These are phyloP conservation scores for Sminthurinus aureus DNA, from an alignment of 2,888 invertebrate genomes.

Conservation along the genomic window DNA sequence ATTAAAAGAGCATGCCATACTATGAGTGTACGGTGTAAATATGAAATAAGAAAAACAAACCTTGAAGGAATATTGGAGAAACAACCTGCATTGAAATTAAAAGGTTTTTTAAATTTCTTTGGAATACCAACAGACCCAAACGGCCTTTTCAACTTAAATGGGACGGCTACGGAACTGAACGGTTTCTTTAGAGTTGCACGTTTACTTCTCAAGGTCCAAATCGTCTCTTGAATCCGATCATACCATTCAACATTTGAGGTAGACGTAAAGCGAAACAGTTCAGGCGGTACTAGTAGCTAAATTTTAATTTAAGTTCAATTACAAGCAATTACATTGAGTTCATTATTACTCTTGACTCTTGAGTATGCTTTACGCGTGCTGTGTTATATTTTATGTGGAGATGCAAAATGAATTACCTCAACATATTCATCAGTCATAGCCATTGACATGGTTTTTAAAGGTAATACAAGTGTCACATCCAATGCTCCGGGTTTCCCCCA, in stretches of 20 bases:
- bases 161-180: constrained; percentile 32
- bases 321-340: neutral
- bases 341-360: too few relatives aligned
- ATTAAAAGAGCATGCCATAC: too few relatives aligned
- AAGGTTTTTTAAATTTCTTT: too few relatives aligned
- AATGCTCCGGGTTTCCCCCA: constrained; percentile 48
- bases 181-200: constrained; percentile 37
- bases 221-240: constrained; percentile 30
- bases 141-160: constrained; percentile 25
- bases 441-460: constrained; percentile 44
- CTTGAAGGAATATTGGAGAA: too few relatives aligned
- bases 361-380: too few relatives aligned
- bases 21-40: too few relatives aligned
- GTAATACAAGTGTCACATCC: constrained; percentile 50
- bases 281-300: constrained; percentile 25
- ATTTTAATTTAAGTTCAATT: neutral
- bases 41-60: too few relatives aligned
- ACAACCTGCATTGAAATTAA: too few relatives aligned
- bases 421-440: constrained; percentile 36
- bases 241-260: constrained; percentile 28
- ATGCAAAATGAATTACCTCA: constrained; percentile 11
- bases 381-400: neutral
- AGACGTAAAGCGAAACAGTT: constrained; percentile 31
- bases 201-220: constrained; percentile 37
- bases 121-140: neutral